Percentiles rank a stretch among this genome's conserved stretches.
phyloP scores from a whole-genome alignment of 2,888 invertebrate species.

The Hypsopygia costalis region DNA sequence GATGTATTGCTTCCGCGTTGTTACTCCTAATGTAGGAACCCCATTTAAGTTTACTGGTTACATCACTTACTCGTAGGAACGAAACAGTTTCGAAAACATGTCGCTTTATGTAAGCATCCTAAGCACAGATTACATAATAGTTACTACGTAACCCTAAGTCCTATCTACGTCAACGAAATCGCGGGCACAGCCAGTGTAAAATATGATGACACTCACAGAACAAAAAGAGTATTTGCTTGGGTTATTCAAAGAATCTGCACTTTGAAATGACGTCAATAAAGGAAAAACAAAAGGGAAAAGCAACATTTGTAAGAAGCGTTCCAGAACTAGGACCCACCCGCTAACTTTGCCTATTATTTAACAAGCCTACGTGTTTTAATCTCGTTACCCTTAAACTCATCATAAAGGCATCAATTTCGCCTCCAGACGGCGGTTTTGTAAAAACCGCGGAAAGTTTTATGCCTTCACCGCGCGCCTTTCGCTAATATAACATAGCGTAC shows the following conservation, averaged over 20 bases:
- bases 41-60: too few relatives aligned
- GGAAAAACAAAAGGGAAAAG: neutral
- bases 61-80: too few relatives aligned
- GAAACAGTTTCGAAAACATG: too few relatives aligned
- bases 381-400: constrained; percentile 32
- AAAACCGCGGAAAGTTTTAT: constrained; percentile 1
- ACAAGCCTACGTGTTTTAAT: constrained; percentile 17
- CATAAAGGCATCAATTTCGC: constrained; percentile 33
- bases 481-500: neutral
- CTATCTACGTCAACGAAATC: too few relatives aligned
- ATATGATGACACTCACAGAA: too few relatives aligned
- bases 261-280: neutral
- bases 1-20: too few relatives aligned
- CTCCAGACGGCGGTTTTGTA: constrained; percentile 13
- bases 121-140: too few relatives aligned
- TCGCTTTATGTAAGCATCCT: too few relatives aligned
- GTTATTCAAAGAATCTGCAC: neutral
- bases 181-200: too few relatives aligned
- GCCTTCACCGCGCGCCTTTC: neutral
- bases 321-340: neutral
- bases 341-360: neutral
- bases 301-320: neutral
- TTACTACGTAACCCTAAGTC: too few relatives aligned
- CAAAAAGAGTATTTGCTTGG: too few relatives aligned
- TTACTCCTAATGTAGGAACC: too few relatives aligned